These are phyloP conservation scores for Rhamnusium bicolor DNA, from an alignment of 2,888 invertebrate genomes.

Conservation along the genomic window DNA sequence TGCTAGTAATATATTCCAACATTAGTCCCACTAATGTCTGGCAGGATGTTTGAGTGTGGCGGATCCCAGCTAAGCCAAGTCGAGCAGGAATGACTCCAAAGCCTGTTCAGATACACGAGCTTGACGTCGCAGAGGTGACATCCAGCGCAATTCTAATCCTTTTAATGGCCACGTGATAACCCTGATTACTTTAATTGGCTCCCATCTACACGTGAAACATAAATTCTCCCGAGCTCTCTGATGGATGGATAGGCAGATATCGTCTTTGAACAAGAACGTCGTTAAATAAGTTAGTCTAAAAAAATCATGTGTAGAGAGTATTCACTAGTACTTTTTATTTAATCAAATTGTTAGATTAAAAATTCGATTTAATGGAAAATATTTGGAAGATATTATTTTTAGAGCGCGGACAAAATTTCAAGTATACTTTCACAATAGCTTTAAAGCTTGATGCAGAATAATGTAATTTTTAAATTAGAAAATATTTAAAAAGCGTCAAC, in stretches of 20 bases:
- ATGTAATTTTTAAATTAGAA: too few relatives aligned
- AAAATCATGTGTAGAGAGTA: too few relatives aligned
- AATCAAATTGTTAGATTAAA: too few relatives aligned
- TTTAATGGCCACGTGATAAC: conserved; percentile 80
- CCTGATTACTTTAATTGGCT: conserved; percentile 82
- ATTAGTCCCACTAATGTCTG: conserved; percentile 70
- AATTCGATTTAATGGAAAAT: too few relatives aligned
- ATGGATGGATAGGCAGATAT: conserved; percentile 37
- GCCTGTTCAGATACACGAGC: conserved; percentile 64
- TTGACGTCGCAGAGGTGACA: conserved; percentile 68
- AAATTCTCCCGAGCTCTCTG: conserved; percentile 50
- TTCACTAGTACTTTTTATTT: too few relatives aligned
- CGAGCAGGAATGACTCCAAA: conserved; percentile 64
- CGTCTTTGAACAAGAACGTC: conserved; percentile 13
- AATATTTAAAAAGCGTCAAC: too few relatives aligned
- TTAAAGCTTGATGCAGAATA: too few relatives aligned
- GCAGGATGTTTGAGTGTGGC: conserved; percentile 69
- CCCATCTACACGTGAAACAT: conserved; percentile 75
- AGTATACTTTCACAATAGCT: too few relatives aligned
- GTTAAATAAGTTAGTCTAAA: not conserved
- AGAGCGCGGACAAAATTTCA: too few relatives aligned
- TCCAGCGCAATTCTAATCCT: conserved; percentile 74
- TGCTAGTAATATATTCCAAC: conserved; percentile 70
- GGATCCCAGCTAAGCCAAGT: conserved; percentile 62
- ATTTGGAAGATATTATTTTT: too few relatives aligned